These are phyloP conservation scores for Anguilla rostrata DNA, from an alignment of 2,113 vertebrate species.

Conservation along the genomic window DNA sequence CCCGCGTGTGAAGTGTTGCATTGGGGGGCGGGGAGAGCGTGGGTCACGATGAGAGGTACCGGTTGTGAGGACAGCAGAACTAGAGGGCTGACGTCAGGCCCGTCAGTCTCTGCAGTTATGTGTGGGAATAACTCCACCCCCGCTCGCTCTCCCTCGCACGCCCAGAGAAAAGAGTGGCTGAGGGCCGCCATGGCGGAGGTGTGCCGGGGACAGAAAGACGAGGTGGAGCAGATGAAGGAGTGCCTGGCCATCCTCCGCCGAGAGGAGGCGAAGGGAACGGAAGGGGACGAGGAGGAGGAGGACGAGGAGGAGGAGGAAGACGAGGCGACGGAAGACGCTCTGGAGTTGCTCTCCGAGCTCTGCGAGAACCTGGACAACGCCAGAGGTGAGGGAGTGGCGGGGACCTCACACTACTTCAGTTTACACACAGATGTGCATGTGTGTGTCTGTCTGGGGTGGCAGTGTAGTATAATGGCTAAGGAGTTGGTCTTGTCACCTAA, in stretches of 20 bases:
- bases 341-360: slow-evolving; percentile 81
- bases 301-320: slow-evolving; percentile 68
- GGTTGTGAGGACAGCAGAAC: background rate
- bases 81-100: background rate
- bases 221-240: slow-evolving; percentile 84
- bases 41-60: too few relatives aligned
- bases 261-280: slow-evolving; percentile 39
- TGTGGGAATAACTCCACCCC: background rate
- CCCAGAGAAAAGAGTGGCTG: slow-evolving; percentile 78
- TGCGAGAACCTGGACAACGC: slow-evolving; percentile 91
- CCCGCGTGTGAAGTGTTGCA: background rate
- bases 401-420: background rate
- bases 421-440: background rate
- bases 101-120: background rate
- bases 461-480: too few relatives aligned
- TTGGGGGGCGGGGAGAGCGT: too few relatives aligned
- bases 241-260: slow-evolving; percentile 70
- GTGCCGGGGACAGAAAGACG: slow-evolving; percentile 78
- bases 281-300: slow-evolving; percentile 50
- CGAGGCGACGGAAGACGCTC: slow-evolving; percentile 71
- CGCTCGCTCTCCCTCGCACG: background rate
- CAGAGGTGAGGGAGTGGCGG: slow-evolving; percentile 67
- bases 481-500: too few relatives aligned
- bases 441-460: too few relatives aligned
- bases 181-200: slow-evolving; percentile 77